Conservation (phyloP, 2,113 vertebrate genomes). For the Anthoscopus minutus region DNA sequence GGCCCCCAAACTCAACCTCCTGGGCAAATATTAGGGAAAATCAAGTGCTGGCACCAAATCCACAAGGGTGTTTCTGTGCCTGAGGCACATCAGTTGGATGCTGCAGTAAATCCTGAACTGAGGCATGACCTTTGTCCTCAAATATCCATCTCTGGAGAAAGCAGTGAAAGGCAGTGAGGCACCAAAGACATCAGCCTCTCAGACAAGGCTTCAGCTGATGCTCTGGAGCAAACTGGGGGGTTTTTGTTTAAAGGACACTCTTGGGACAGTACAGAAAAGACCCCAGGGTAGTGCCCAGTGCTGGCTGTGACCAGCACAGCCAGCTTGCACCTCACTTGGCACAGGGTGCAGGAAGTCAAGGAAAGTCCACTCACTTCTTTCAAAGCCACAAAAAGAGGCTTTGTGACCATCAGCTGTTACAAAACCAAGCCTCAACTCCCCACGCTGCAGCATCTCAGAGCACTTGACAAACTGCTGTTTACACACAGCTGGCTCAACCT, state of each 20-base stretch:
- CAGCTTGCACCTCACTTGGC: background rate
- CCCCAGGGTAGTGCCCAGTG: background rate
- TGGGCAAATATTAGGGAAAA: background rate
- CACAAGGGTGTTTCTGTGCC: background rate
- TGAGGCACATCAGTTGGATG: background rate
- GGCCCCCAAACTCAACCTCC: background rate
- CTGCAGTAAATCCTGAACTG: background rate
- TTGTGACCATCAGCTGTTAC: background rate
- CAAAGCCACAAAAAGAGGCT: background rate
- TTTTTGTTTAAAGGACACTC: background rate
- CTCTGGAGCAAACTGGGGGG: background rate
- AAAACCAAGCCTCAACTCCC: background rate
- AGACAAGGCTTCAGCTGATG: background rate
- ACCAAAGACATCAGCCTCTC: background rate
- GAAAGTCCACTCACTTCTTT: background rate
- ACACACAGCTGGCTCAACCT: background rate
- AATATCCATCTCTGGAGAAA: background rate
- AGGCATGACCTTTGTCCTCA: background rate
- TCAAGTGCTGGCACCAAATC: background rate
- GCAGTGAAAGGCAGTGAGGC: background rate
- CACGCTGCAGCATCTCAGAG: background rate
- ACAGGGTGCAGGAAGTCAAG: background rate
- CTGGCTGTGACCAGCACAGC: background rate
- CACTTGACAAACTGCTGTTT: background rate
- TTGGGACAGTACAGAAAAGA: background rate